These are phyloP conservation scores for Sebastes kiyomatsui DNA, from an alignment of 2,797 vertebrate genomes.

Conservation along the genomic window DNA sequence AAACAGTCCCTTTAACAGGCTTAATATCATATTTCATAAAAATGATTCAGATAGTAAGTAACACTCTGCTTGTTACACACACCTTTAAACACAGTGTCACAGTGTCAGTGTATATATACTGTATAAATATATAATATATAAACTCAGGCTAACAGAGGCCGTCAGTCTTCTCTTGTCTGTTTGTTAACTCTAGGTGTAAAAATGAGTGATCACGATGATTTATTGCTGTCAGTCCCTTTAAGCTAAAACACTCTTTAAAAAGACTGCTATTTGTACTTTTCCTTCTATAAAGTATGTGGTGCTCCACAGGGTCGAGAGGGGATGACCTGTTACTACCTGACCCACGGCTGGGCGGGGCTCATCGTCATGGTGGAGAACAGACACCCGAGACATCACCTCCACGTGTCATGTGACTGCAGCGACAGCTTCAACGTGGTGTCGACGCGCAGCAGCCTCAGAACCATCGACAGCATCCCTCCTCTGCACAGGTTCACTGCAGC, in stretches of 20 bases:
- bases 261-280: background rate
- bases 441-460: slow-evolving; percentile 91
- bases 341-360: slow-evolving; percentile 94
- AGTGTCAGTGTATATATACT: too few relatives aligned
- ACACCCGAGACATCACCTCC: slow-evolving; percentile 92
- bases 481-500: slow-evolving; percentile 87
- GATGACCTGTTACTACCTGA: slow-evolving; percentile 97
- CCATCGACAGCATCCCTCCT: slow-evolving; percentile 93
- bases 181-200: background rate
- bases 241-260: too few relatives aligned
- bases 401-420: slow-evolving; percentile 94
- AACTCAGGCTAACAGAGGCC: background rate
- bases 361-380: slow-evolving; percentile 96
- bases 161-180: background rate
- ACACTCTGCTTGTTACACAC: too few relatives aligned
- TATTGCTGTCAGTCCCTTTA: background rate
- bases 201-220: background rate
- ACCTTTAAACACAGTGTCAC: too few relatives aligned
- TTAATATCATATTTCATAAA: too few relatives aligned
- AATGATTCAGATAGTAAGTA: too few relatives aligned
- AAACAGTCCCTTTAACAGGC: too few relatives aligned
- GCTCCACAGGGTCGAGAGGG: slow-evolving; percentile 89
- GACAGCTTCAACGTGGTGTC: slow-evolving; percentile 98
- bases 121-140: background rate
- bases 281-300: background rate